A percentile compares a stretch with the other conserved stretches of the same genome.
Evolutionary conservation across 1,140 invertebrate species (phyloP).

Genomic region (Achatina immaculata): DNA sequence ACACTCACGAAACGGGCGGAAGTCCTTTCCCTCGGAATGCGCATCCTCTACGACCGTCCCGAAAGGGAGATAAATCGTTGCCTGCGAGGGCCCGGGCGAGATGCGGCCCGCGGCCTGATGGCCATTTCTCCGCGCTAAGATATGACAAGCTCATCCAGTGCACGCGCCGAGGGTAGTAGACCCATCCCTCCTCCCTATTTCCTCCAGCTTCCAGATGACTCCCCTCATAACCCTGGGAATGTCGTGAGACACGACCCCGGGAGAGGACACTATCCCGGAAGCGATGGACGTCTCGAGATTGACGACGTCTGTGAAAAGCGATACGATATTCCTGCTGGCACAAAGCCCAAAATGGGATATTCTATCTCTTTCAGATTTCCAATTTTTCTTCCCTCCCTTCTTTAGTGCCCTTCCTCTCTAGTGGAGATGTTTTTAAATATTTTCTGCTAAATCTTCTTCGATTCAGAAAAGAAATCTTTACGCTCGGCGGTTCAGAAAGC

Average conservation of each 20-base stretch:
- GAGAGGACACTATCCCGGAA: slow-evolving; percentile 11
- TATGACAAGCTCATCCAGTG: slow-evolving; percentile 18
- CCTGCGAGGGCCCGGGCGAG: not conserved
- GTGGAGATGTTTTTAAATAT: not conserved
- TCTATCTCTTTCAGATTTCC: not conserved
- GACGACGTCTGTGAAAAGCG: not conserved
- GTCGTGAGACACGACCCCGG: slow-evolving; percentile 15
- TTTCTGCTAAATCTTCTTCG: not conserved
- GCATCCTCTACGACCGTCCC: not conserved
- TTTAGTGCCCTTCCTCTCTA: not conserved
- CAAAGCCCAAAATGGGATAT: not conserved
- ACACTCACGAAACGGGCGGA: not conserved
- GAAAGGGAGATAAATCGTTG: slow-evolving; percentile 7
- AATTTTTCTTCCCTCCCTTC: not conserved
- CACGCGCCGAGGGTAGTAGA: slow-evolving; percentile 1
- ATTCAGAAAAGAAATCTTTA: not conserved
- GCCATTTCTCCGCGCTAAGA: slow-evolving; percentile 10
- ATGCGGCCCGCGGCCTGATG: not conserved
- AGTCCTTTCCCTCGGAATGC: not conserved
- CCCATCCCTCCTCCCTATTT: not conserved
- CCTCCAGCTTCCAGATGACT: not conserved
- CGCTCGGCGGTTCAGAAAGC: no score
- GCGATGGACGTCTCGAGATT: not conserved
- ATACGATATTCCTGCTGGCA: not conserved
- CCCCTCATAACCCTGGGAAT: not conserved